phyloP scores from a whole-genome alignment of 2,113 vertebrate genomes.

The Dromaius novaehollandiae region DNA sequence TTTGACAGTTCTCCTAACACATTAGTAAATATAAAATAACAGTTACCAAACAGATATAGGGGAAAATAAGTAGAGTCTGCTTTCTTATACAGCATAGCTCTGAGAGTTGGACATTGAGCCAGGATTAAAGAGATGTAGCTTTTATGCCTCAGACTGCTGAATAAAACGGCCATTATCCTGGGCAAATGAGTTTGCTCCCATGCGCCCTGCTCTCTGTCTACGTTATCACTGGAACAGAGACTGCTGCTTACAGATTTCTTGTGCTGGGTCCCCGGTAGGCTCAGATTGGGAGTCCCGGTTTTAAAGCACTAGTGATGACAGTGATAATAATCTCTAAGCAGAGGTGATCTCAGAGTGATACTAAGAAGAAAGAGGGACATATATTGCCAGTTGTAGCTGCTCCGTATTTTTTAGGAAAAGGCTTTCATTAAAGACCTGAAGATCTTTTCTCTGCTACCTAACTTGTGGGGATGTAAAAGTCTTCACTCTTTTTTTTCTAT shows the following conservation, averaged over 20 bases:
- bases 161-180: rapidly evolving
- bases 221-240: neutral
- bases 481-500: neutral
- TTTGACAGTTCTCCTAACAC: neutral
- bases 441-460: neutral
- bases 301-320: neutral
- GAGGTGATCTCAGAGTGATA: neutral
- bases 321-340: neutral
- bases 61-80: neutral
- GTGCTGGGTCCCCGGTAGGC: neutral
- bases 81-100: neutral
- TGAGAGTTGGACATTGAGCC: neutral
- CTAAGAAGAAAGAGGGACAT: neutral
- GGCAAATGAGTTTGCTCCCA: neutral
- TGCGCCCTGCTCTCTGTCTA: neutral
- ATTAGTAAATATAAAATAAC: neutral
- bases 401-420: neutral
- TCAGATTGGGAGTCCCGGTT: neutral
- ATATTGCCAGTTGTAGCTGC: neutral
- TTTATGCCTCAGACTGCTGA: neutral
- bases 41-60: neutral
- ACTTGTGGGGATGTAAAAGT: neutral
- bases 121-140: neutral
- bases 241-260: neutral
- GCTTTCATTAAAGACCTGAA: neutral